Evolutionary conservation across 2,888 invertebrate genomes (phyloP), one percentile per base, ranked within the genome.

Genomic region (Ochropleura leucogaster): DNA sequence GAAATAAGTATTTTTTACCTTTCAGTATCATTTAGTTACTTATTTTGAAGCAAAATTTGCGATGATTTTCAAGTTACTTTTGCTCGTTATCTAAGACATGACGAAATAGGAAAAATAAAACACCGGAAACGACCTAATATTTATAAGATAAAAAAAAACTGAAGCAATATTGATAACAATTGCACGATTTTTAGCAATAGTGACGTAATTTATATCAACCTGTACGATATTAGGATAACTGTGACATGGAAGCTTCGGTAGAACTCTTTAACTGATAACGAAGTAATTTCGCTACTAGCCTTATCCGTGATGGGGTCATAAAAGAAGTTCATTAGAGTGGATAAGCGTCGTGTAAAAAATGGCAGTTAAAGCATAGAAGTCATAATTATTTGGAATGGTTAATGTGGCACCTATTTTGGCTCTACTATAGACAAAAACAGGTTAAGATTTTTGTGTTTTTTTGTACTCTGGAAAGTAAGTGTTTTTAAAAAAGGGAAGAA

Each of bases 241-340:
- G 16, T 30, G 30, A 30, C 30, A 30, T 30, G 55, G 49, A 51
- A 72, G 63, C 63, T 55, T 64, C 12, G 16, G 46, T 20, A 46
- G 44, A 20, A 16, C 40, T n/a, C 20, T 64, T 30, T 80, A 64
- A 80, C 77, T 42, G 51, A 80, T 77, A 80, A 5, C 20, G 16
- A 51, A 42, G 20, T 59, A 59, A 64, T 80, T 72, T 77, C 49
- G 55, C 74, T 73, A 51, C 46, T 63, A 63, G 44, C 49, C 40
- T 18, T 51, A 62, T 73, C 55, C 55, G 20, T 57, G 16, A 40
- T 59, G 16, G 14, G 14, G 40, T 40, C 53, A 78, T 74, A 64
- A 77, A 5, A 44, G 12, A 47, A 47, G 53, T 40, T 47, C 51
- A 1, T 42, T 4, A 16, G 0, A 60, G 30, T 20, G 6, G 12